Percentiles rank a stretch among this genome's conserved stretches.
Evolutionary conservation across 2,797 vertebrate species (phyloP).

Genomic region (Melanotaenia boesemani): DNA sequence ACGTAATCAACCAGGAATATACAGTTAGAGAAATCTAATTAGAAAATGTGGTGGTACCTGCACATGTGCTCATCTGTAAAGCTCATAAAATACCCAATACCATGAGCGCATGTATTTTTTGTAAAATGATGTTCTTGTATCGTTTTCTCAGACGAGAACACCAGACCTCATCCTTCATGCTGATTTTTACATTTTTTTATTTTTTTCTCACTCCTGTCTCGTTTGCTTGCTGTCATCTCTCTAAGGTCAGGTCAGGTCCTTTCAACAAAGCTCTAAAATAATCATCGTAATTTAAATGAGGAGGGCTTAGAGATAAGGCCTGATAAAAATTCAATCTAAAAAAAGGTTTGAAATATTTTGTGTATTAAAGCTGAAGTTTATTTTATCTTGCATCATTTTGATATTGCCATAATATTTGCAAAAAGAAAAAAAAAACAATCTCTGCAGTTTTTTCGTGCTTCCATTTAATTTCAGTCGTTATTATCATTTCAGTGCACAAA

Average conservation of each 20-base stretch:
- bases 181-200: slow-evolving; percentile 7
- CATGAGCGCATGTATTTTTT: slow-evolving; percentile 19
- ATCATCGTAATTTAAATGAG: slow-evolving; percentile 45
- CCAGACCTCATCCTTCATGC: slow-evolving; percentile 45
- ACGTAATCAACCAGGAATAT: not conserved
- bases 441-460: not conserved
- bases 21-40: not conserved
- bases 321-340: slow-evolving; percentile 25
- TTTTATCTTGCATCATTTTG: slow-evolving; percentile 27
- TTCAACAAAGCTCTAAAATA: slow-evolving; percentile 53
- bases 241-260: slow-evolving; percentile 46
- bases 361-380: slow-evolving; percentile 11
- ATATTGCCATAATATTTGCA: slow-evolving; percentile 9
- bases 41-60: not conserved
- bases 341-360: slow-evolving; percentile 30
- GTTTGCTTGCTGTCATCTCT: slow-evolving; percentile 35
- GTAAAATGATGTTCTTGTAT: slow-evolving; percentile 26
- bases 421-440: not conserved
- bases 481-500: slow-evolving; percentile 6
- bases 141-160: slow-evolving; percentile 55
- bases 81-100: slow-evolving; percentile 23
- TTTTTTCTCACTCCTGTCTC: slow-evolving; percentile 21
- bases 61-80: slow-evolving; percentile 11
- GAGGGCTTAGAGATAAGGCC: slow-evolving; percentile 12
- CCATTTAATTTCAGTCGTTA: not conserved